Evolutionary conservation across 2,113 vertebrate species (phyloP).

Genomic region (Catharus fuscescens): DNA sequence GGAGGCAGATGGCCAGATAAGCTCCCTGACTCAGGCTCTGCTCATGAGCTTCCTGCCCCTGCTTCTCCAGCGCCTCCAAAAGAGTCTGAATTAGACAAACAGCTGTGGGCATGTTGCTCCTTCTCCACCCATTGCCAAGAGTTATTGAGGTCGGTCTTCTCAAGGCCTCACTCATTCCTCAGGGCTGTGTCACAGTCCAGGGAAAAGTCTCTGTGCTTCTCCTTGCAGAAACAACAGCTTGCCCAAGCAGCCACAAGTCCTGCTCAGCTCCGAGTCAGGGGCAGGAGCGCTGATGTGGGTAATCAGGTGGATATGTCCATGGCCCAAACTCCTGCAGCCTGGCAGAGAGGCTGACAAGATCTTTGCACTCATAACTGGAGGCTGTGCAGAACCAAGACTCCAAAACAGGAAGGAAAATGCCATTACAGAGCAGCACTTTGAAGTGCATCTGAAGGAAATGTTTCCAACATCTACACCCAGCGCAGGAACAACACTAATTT

Average conservation of each 20-base stretch:
- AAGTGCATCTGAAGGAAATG: not conserved
- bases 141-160: not conserved
- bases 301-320: rapidly evolving
- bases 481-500: not conserved
- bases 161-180: not conserved
- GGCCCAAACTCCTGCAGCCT: not conserved
- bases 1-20: constrained; percentile 9
- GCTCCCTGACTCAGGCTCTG: not conserved
- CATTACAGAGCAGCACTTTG: not conserved
- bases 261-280: rapidly evolving
- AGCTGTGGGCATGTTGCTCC: not conserved
- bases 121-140: not conserved
- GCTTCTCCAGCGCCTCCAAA: not conserved
- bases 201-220: not conserved
- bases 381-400: not conserved
- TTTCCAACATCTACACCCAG: not conserved
- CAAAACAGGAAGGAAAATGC: constrained; percentile 5
- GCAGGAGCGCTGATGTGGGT: not conserved
- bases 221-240: not conserved
- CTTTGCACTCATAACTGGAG: not conserved
- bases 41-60: not conserved
- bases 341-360: not conserved
- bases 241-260: not conserved
- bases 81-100: not conserved
- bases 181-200: not conserved